Conservation (phyloP, 53 echinoderm and acorn worm species). For the Crossaster papposus region DNA sequence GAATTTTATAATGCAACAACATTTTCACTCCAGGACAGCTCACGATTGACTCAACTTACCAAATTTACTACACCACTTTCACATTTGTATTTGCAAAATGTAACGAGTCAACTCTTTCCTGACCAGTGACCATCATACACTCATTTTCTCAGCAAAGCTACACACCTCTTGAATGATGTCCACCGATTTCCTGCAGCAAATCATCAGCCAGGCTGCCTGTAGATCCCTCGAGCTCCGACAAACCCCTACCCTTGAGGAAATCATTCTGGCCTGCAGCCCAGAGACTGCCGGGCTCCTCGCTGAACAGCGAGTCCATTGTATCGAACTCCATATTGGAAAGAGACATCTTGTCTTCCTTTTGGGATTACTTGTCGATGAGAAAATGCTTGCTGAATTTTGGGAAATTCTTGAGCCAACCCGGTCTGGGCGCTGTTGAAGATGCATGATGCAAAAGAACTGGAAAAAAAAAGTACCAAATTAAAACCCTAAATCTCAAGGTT, state of each 20-base stretch:
- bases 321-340: slow-evolving; percentile 57
- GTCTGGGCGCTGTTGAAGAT: slow-evolving; percentile 41
- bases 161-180: slow-evolving; percentile 41
- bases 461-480: background rate
- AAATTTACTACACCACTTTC: too few relatives aligned
- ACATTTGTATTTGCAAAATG: too few relatives aligned
- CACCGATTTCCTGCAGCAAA: slow-evolving; percentile 33
- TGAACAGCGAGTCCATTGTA: slow-evolving; percentile 57
- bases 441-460: slow-evolving; percentile 32
- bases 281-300: slow-evolving; percentile 60
- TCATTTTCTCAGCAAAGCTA: background rate
- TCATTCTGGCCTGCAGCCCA: slow-evolving; percentile 55
- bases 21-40: too few relatives aligned
- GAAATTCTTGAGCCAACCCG: slow-evolving; percentile 46
- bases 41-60: too few relatives aligned
- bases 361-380: slow-evolving; percentile 8
- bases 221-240: slow-evolving; percentile 39
- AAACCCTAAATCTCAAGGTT: too few relatives aligned
- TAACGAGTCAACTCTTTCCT: too few relatives aligned
- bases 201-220: slow-evolving; percentile 37
- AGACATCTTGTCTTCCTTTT: slow-evolving; percentile 45
- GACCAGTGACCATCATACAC: background rate
- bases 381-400: slow-evolving; percentile 10
- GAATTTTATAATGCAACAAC: too few relatives aligned
- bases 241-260: slow-evolving; percentile 30